Evolutionary conservation across 1,140 invertebrate species (phyloP).

Genomic region (Latrodectus geometricus): DNA sequence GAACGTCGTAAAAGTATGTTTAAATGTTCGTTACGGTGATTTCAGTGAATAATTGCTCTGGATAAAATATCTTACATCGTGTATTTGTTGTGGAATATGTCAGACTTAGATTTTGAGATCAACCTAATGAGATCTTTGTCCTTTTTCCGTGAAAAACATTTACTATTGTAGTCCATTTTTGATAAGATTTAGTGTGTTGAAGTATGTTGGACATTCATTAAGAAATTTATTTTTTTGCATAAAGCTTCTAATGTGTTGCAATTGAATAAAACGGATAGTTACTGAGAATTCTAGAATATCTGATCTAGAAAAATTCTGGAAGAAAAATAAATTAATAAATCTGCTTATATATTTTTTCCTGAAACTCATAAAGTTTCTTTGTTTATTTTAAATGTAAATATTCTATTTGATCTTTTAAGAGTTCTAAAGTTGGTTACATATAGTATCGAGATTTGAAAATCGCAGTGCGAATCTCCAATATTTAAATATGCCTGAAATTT

Average conservation of each 20-base stretch:
- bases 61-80: background rate
- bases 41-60: no score
- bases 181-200: slow-evolving; percentile 15
- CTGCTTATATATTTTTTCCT: background rate
- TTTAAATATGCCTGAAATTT: background rate
- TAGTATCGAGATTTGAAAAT: background rate
- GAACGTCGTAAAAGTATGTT: no score
- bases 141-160: background rate
- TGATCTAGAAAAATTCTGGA: background rate
- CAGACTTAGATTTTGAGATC: background rate
- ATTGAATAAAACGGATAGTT: background rate
- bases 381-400: background rate
- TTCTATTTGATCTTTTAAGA: background rate
- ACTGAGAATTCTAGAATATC: background rate
- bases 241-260: slow-evolving; percentile 24
- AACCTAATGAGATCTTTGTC: background rate
- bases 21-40: no score
- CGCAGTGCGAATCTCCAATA: background rate
- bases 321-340: no score
- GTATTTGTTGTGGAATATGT: background rate
- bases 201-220: slow-evolving; percentile 12
- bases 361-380: background rate
- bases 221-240: slow-evolving; percentile 33
- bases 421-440: background rate
- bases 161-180: slow-evolving; percentile 21